Conservation (phyloP, 2,888 invertebrate genomes). For the Hemicrepidius hirtus region DNA sequence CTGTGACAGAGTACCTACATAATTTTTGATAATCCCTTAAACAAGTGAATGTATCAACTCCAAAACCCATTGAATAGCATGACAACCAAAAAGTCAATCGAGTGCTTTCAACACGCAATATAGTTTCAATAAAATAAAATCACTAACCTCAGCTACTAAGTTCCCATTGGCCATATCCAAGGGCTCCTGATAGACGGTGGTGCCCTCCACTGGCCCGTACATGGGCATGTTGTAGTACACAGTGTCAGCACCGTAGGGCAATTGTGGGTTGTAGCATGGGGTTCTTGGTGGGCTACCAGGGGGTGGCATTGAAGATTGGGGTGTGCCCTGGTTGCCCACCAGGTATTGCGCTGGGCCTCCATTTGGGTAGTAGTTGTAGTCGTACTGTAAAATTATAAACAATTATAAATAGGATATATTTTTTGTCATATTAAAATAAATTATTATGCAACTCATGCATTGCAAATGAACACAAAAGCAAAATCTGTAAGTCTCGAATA, state of each 20-base stretch:
- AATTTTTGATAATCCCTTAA: too few relatives aligned
- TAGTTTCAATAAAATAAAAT: too few relatives aligned
- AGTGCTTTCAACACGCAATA: not conserved
- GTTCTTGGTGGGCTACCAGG: constrained; percentile 63
- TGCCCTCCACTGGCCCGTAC: constrained; percentile 65
- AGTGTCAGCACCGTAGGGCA: constrained; percentile 56
- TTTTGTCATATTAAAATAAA: not conserved
- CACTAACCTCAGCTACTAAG: constrained; percentile 64
- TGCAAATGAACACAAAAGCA: constrained; percentile 27
- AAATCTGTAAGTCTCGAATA: not conserved
- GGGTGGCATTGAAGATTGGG: constrained; percentile 59
- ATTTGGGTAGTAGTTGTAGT: constrained; percentile 68
- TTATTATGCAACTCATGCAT: constrained; percentile 12
- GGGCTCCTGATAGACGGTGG: constrained; percentile 62
- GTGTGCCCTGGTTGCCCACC: constrained; percentile 62
- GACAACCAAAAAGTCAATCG: too few relatives aligned
- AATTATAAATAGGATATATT: too few relatives aligned
- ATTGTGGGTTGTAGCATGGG: constrained; percentile 59
- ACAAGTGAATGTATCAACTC: too few relatives aligned
- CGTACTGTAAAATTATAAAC: constrained; percentile 63
- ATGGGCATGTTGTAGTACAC: constrained; percentile 67
- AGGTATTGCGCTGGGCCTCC: constrained; percentile 65
- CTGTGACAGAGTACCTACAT: too few relatives aligned
- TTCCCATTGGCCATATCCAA: constrained; percentile 64
- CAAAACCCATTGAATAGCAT: too few relatives aligned